phyloP scores from a whole-genome alignment of 1,140 invertebrate species.

The Drosophila gunungcola region DNA sequence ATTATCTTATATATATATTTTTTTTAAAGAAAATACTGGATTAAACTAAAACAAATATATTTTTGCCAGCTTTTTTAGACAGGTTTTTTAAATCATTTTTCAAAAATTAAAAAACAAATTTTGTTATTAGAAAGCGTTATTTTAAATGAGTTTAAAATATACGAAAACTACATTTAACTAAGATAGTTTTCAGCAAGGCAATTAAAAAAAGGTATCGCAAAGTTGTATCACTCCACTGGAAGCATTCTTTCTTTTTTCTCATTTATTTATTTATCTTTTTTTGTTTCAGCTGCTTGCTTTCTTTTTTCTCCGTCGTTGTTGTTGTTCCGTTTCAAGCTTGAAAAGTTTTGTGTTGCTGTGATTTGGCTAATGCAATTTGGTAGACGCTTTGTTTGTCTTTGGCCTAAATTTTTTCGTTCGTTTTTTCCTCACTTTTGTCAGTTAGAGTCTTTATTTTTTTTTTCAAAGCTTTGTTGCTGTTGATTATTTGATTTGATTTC shows the following conservation, averaged over 20 bases:
- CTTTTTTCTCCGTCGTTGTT: slow-evolving; percentile 43
- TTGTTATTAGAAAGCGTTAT: too few species aligned
- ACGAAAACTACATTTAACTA: too few species aligned
- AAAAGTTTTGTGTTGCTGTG: slow-evolving; percentile 72
- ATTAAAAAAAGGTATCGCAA: neutral
- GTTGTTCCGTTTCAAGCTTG: slow-evolving; percentile 54
- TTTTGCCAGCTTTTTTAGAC: too few species aligned
- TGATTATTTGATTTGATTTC: slow-evolving; percentile 16
- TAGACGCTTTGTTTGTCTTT: slow-evolving; percentile 76
- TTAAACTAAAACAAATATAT: too few species aligned
- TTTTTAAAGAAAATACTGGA: too few species aligned
- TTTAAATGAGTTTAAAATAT: too few species aligned
- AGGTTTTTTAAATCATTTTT: too few species aligned
- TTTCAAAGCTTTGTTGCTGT: slow-evolving; percentile 2
- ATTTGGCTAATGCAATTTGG: slow-evolving; percentile 80
- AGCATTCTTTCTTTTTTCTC: slow-evolving; percentile 2
- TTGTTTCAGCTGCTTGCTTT: slow-evolving; percentile 49
- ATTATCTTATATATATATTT: neutral
- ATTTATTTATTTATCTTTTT: slow-evolving; percentile 11
- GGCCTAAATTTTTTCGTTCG: slow-evolving; percentile 60
- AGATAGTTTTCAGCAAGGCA: neutral
- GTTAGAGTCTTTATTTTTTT: slow-evolving; percentile 17
- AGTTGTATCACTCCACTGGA: neutral
- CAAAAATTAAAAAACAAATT: too few species aligned
- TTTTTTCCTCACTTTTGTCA: slow-evolving; percentile 27